Conservation (phyloP, 2,797 vertebrate genomes). For the Pipistrellus kuhlii region DNA sequence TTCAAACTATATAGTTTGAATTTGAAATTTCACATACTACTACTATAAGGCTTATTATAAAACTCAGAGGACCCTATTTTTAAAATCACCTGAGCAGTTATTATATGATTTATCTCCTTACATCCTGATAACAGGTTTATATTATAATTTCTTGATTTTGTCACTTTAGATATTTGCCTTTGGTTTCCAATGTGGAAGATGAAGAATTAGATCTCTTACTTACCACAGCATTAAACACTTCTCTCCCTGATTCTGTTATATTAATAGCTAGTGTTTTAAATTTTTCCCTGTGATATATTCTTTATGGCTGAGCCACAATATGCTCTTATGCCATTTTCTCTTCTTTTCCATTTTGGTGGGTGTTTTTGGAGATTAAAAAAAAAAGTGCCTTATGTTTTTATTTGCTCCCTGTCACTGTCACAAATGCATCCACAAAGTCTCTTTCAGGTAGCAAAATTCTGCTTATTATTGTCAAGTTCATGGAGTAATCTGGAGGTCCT, state of each 20-base stretch:
- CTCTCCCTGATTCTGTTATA: background rate
- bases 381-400: conserved; percentile 18
- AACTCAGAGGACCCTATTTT: conserved; percentile 9
- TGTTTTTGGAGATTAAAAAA: background rate
- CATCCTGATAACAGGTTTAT: background rate
- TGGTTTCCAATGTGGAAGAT: background rate
- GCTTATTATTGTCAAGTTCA: background rate
- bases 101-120: background rate
- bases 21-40: background rate
- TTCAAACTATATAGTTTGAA: background rate
- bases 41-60: background rate
- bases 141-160: conserved; percentile 5
- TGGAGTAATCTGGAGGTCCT: background rate
- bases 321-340: background rate
- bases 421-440: background rate
- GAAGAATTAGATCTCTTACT: background rate
- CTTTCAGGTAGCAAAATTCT: background rate
- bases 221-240: background rate
- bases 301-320: background rate
- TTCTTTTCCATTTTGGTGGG: background rate
- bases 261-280: background rate
- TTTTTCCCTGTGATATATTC: background rate
- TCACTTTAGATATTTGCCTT: background rate
- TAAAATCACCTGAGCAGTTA: background rate
- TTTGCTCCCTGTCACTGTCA: background rate